Conservation (phyloP, 2,888 invertebrate species). For the Brachyptera risi region DNA sequence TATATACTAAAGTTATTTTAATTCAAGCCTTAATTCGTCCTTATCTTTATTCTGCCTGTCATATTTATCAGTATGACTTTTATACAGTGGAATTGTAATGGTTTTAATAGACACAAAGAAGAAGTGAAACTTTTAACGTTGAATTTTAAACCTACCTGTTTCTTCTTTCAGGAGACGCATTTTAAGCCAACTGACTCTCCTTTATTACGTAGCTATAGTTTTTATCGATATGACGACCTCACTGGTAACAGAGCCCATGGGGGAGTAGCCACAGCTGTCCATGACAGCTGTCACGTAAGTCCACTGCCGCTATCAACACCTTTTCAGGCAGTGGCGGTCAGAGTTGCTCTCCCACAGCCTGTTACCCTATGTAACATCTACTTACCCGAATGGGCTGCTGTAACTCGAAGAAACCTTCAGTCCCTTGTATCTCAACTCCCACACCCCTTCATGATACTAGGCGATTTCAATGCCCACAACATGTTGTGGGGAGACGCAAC, state of each 20-base stretch:
- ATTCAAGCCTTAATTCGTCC: too few species aligned
- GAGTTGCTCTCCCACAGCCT: background rate
- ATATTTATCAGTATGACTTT: background rate
- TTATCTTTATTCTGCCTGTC: too few species aligned
- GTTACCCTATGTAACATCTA: background rate
- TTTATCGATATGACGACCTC: background rate
- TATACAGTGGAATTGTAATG: background rate
- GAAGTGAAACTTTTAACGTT: background rate
- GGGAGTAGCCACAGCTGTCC: background rate
- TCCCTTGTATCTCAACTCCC: slow-evolving; percentile 17
- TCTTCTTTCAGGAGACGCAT: background rate
- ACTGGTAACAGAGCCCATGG: background rate
- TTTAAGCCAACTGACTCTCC: background rate
- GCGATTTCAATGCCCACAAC: slow-evolving; percentile 28
- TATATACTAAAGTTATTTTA: too few species aligned
- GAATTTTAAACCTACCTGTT: background rate
- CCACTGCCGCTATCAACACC: background rate
- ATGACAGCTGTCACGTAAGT: background rate
- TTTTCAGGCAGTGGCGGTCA: background rate
- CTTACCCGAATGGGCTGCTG: background rate
- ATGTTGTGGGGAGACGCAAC: slow-evolving; percentile 19
- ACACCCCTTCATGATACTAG: slow-evolving; percentile 23
- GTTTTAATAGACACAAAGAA: background rate
- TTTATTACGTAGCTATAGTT: background rate
- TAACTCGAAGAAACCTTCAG: background rate